A percentile compares a stretch with the other conserved stretches of the same genome.
phyloP scores from a whole-genome alignment of 2,888 invertebrate genomes.

The Eupsilia transversa region DNA sequence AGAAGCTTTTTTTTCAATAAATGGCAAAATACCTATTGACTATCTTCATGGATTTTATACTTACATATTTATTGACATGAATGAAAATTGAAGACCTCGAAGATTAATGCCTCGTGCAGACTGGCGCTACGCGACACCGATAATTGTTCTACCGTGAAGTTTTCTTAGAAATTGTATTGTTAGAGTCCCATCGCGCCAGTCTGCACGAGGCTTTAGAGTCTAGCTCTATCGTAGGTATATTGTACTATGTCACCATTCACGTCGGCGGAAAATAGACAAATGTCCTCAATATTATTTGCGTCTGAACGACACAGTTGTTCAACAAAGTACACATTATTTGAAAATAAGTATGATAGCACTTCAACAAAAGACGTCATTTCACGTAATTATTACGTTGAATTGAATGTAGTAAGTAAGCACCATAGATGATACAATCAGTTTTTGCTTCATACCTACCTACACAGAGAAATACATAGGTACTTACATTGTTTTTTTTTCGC shows the following conservation, averaged over 20 bases:
- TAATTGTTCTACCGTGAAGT: too few species aligned
- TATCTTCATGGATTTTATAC: too few species aligned
- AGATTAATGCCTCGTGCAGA: too few species aligned
- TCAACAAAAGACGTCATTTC: conserved; percentile 4
- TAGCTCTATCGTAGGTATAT: conserved; percentile 2
- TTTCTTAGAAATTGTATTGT: too few species aligned
- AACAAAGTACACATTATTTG: not conserved
- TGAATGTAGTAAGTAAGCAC: not conserved
- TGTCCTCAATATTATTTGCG: conserved; percentile 52
- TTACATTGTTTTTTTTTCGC: too few species aligned
- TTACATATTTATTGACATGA: not conserved
- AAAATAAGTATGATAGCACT: not conserved
- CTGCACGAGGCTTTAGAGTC: too few species aligned
- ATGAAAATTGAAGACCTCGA: not conserved
- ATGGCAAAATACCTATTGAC: not conserved
- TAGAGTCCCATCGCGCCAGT: too few species aligned
- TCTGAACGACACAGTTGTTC: conserved; percentile 6
- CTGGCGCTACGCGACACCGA: too few species aligned
- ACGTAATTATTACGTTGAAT: conserved; percentile 1
- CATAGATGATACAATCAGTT: too few species aligned
- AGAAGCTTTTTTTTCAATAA: not conserved
- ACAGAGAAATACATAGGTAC: not conserved
- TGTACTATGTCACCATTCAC: conserved; percentile 5
- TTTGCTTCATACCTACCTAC: not conserved
- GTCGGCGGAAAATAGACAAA: conserved; percentile 38